A percentile compares a stretch with the other conserved stretches of the same genome.
These are phyloP conservation scores for Spheniscus mendiculus DNA, from an alignment of 2,113 vertebrate genomes.

Conservation along the genomic window DNA sequence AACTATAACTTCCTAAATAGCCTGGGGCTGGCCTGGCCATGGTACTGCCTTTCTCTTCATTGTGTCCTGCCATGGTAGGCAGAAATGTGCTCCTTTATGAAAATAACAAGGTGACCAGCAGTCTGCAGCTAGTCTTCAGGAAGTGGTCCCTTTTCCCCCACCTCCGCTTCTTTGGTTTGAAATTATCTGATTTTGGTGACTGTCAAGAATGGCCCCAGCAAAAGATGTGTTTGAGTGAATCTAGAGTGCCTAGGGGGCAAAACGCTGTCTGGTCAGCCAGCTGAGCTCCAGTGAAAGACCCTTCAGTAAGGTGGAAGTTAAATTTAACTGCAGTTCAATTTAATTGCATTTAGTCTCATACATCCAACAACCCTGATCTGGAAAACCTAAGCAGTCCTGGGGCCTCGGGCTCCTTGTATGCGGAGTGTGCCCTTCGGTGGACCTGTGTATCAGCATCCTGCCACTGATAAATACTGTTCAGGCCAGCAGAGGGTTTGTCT, in stretches of 20 bases:
- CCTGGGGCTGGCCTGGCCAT: not conserved
- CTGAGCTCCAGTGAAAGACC: not conserved
- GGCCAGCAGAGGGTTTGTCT: conserved; percentile 5
- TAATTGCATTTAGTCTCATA: not conserved
- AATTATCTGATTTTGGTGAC: not conserved
- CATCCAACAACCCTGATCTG: not conserved
- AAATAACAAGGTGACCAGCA: not conserved
- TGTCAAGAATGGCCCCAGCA: not conserved
- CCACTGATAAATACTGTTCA: not conserved
- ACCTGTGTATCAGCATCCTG: not conserved
- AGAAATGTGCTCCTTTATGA: not conserved
- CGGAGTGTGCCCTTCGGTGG: not conserved
- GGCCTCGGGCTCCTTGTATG: not conserved
- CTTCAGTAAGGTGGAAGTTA: not conserved
- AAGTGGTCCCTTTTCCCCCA: not conserved
- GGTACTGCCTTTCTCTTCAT: not conserved
- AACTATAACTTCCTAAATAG: not conserved
- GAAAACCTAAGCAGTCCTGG: not conserved
- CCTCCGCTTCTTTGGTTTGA: not conserved
- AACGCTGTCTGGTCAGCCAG: not conserved
- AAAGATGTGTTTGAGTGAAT: not conserved
- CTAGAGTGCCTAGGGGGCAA: not conserved
- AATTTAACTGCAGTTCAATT: not conserved
- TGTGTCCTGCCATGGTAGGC: not conserved
- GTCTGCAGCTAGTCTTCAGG: not conserved